Evolutionary conservation across 2,797 vertebrate genomes (phyloP), one percentile per base, ranked within the genome.

Genomic region (Tachyglossus aculeatus): DNA sequence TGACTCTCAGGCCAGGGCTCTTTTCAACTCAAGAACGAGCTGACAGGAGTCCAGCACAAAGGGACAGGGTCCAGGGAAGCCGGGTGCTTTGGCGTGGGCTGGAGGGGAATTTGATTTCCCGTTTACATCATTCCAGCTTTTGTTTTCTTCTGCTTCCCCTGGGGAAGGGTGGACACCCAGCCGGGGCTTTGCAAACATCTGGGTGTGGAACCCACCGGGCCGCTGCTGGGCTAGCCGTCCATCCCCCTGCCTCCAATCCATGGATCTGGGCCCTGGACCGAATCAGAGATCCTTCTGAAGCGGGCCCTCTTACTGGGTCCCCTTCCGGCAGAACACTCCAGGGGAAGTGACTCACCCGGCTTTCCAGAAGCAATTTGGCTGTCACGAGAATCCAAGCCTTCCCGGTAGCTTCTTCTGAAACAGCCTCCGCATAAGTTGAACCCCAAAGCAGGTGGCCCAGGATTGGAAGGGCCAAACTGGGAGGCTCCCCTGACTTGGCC

Each of bases 301-400:
- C 9, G 2, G 13, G 29, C 6, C 14, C 36, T 43, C 21, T 15
- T 53, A 44, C 32, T n/a, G 44, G 36, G 32, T 58, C 36, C 22
- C 62, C n/a, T 41, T 48, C 32, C 45, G 31, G 31, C 22, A 43
- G 67, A 19, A 48, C 31, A 11, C 25, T 19, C 31, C 25, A 15
- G 55, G 57, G 61, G 44, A 25, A 27, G 27, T 50, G 57, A 73
- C 29, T 80, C 51, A 52, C n/a, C 16, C n/a, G n/a, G n/a, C n/a
- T n/a, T n/a, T n/a, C n/a, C 9, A 8, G 56, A 48, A 52, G 10
- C 44, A 50, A 27, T 43, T 29, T 52, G 1, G n/a, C 36, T 38
- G 34, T 43, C 21, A 3, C 44, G 48, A 48, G 36, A 41, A 22
- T 16, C 16, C 2, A 13, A 7, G 0, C 13, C 21, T 25, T 41